phyloP scores from a whole-genome alignment of 2,797 vertebrate species.

The Brotula barbata region DNA sequence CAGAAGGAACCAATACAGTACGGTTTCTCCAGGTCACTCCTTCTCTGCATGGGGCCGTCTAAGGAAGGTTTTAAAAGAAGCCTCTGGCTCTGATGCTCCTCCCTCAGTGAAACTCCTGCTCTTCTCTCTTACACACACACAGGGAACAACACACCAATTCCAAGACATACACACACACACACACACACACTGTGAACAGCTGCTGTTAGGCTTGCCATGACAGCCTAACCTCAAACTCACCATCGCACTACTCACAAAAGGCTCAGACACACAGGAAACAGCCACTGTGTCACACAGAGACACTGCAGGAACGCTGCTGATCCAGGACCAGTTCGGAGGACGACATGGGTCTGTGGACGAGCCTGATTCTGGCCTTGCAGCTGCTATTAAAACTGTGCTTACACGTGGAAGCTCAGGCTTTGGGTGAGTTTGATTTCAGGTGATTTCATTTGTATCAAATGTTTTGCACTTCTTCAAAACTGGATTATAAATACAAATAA shows the following conservation, averaged over 20 bases:
- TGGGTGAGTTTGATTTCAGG: slow-evolving; percentile 70
- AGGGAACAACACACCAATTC: too few relatives aligned
- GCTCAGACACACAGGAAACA: slow-evolving; percentile 36
- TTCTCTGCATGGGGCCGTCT: slow-evolving; percentile 76
- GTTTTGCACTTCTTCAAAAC: slow-evolving; percentile 13
- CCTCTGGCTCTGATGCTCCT: slow-evolving; percentile 68
- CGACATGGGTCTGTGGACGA: slow-evolving; percentile 69
- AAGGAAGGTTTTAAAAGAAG: slow-evolving; percentile 71
- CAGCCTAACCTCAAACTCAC: slow-evolving; percentile 28
- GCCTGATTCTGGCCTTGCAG: slow-evolving; percentile 62
- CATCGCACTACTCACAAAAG: slow-evolving; percentile 28
- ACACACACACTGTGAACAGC: slow-evolving; percentile 39
- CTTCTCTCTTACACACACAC: slow-evolving; percentile 50
- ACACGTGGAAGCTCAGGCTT: slow-evolving; percentile 71
- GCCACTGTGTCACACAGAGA: slow-evolving; percentile 25
- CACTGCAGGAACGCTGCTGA: slow-evolving; percentile 39
- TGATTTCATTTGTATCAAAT: slow-evolving; percentile 26
- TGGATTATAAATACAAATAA: not conserved
- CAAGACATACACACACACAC: slow-evolving; percentile 37
- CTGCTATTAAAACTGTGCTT: slow-evolving; percentile 69
- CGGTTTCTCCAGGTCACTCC: slow-evolving; percentile 70
- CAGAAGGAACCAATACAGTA: slow-evolving; percentile 57
- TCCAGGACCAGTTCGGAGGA: slow-evolving; percentile 57
- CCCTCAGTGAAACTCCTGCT: slow-evolving; percentile 60
- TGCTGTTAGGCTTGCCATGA: slow-evolving; percentile 44